Percentiles rank a stretch among this genome's conserved stretches.
Conservation (phyloP, 2,113 vertebrate genomes). For the Xiphorhynchus elegans region DNA sequence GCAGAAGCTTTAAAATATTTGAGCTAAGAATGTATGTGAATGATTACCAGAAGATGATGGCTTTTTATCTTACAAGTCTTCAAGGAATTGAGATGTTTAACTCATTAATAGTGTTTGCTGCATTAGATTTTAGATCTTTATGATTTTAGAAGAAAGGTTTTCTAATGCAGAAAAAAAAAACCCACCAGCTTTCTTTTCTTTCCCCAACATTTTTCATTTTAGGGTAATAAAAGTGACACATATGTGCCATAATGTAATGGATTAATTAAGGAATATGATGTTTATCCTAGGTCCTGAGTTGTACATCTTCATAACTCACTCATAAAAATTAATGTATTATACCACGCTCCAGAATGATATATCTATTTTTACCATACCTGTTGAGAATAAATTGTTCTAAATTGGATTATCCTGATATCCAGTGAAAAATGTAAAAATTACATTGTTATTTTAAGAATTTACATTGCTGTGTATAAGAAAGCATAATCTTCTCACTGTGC, state of each 20-base stretch:
- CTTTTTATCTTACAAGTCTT: constrained; percentile 67
- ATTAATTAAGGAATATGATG: constrained; percentile 82
- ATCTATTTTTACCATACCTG: constrained; percentile 75
- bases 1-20: constrained; percentile 19
- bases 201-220: constrained; percentile 70
- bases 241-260: constrained; percentile 73
- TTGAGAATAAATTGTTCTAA: constrained; percentile 75
- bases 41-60: constrained; percentile 54
- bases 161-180: constrained; percentile 39
- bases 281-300: constrained; percentile 76
- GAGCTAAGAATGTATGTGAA: constrained; percentile 32
- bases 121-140: constrained; percentile 65
- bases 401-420: constrained; percentile 69
- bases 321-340: constrained; percentile 79
- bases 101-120: constrained; percentile 72
- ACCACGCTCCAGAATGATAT: constrained; percentile 57
- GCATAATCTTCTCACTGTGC: constrained; percentile 17
- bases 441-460: constrained; percentile 72
- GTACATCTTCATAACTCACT: constrained; percentile 77
- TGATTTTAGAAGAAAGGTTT: constrained; percentile 66
- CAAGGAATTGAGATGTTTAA: constrained; percentile 65
- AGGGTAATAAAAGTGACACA: constrained; percentile 75
- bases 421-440: constrained; percentile 59
- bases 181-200: background rate
- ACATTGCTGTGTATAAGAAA: constrained; percentile 49